A percentile compares a stretch with the other conserved stretches of the same genome.
These are phyloP conservation scores for Globodera ellingtonae DNA, from an alignment of 1,140 invertebrate genomes.

Conservation along the genomic window DNA sequence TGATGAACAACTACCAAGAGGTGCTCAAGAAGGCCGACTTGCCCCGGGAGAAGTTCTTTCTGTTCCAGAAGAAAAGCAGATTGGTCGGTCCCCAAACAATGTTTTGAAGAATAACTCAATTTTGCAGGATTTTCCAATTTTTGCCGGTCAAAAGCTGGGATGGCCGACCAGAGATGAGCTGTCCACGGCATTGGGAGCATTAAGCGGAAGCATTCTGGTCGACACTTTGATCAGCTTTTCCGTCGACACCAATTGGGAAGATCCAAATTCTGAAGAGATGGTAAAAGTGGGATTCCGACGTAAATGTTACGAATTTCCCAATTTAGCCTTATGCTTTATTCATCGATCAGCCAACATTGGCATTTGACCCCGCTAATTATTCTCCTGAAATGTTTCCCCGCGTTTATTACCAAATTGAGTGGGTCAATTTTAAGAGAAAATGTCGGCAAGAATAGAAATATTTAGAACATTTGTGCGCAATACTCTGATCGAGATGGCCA, in stretches of 20 bases:
- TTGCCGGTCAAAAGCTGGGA: not conserved
- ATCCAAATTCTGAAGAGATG: conserved; percentile 1
- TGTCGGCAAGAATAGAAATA: no score
- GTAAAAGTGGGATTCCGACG: not conserved
- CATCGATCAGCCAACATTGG: conserved; percentile 20
- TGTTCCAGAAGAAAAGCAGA: conserved; percentile 9
- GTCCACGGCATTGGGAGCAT: not conserved
- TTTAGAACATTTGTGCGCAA: not conserved
- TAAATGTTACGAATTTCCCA: not conserved
- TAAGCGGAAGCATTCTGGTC: not conserved
- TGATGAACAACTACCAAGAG: not conserved
- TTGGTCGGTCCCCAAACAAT: not conserved
- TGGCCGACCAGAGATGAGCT: not conserved
- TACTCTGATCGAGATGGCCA: conserved; percentile 1
- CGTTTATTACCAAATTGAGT: not conserved
- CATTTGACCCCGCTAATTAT: not conserved
- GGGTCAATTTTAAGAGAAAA: no score
- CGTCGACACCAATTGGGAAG: conserved; percentile 26
- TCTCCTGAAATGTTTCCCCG: not conserved
- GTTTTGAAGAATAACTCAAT: not conserved
- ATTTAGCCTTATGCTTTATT: conserved; percentile 15
- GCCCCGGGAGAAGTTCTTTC: conserved; percentile 9
- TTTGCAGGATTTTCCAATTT: not conserved
- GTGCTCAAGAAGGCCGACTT: not conserved
- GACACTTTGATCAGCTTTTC: conserved; percentile 16